phyloP scores from a whole-genome alignment of 2,797 vertebrate species.

The Rhinoraja longicauda region DNA sequence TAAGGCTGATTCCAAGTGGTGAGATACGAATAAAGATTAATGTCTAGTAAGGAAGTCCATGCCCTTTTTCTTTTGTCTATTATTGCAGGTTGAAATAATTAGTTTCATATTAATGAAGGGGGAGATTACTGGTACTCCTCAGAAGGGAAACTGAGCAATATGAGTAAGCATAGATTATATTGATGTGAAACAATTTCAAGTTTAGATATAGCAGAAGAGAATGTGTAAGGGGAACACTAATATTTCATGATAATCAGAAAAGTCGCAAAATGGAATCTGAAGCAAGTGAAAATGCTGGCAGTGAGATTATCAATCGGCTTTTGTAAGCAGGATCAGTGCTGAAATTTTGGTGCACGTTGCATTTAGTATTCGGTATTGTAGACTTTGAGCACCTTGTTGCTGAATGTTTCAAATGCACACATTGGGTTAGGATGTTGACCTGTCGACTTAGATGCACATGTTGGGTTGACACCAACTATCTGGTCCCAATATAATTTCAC shows the following conservation, averaged over 20 bases:
- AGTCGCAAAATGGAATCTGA: background rate
- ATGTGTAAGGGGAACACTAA: background rate
- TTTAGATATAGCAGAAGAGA: background rate
- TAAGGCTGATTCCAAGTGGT: background rate
- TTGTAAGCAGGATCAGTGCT: background rate
- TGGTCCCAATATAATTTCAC: background rate
- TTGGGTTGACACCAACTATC: background rate
- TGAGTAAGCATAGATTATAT: background rate
- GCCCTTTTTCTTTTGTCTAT: background rate
- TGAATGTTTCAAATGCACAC: background rate
- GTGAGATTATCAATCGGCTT: background rate
- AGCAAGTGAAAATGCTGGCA: background rate
- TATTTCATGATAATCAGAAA: background rate
- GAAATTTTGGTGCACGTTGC: background rate
- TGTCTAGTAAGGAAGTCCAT: background rate
- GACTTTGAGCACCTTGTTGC: background rate
- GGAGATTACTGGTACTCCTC: background rate
- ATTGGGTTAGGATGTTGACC: background rate
- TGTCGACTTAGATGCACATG: background rate
- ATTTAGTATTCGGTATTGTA: background rate
- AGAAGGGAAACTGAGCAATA: conserved; percentile 10
- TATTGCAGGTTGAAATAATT: conserved; percentile 18
- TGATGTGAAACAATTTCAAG: background rate
- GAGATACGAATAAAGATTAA: conserved; percentile 5
- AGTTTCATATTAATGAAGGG: conserved; percentile 12